Evolutionary conservation across 2,797 vertebrate species (phyloP).

Genomic region (Yasuhikotakia modesta): DNA sequence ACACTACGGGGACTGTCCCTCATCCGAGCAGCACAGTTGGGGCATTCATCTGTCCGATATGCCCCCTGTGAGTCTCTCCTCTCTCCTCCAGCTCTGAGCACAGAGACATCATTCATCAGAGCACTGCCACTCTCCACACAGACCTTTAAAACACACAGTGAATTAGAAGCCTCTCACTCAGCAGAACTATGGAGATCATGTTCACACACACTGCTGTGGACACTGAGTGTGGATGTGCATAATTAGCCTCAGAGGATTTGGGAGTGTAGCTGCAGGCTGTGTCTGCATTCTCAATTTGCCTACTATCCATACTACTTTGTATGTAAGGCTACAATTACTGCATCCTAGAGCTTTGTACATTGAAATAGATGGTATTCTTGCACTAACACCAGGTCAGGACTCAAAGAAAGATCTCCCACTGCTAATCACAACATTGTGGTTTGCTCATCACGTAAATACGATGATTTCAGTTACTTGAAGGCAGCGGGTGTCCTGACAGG

Average conservation of each 20-base stretch:
- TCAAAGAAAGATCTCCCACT: constrained; percentile 1
- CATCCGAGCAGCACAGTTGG: constrained; percentile 46
- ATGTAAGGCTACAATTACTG: not conserved
- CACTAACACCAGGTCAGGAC: not conserved
- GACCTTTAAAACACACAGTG: constrained; percentile 39
- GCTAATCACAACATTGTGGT: constrained; percentile 26
- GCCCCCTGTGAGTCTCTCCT: constrained; percentile 43
- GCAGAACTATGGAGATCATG: constrained; percentile 17
- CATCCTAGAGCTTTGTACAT: not conserved
- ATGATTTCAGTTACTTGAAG: constrained; percentile 15
- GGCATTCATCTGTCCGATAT: constrained; percentile 57
- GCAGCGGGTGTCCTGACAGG: constrained; percentile 37
- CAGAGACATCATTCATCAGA: constrained; percentile 57
- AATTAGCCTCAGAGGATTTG: constrained; percentile 12
- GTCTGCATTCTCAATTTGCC: not conserved
- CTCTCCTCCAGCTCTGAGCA: constrained; percentile 38
- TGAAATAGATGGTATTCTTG: not conserved
- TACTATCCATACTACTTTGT: not conserved
- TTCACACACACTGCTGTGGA: constrained; percentile 32
- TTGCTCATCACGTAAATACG: constrained; percentile 31
- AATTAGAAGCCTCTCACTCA: constrained; percentile 18
- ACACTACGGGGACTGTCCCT: constrained; percentile 51
- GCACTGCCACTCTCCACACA: constrained; percentile 40
- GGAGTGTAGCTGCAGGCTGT: constrained; percentile 15
- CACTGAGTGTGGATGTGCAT: constrained; percentile 33